These are phyloP conservation scores for Ophonus ardosiacus DNA, from an alignment of 2,888 invertebrate species.

Conservation along the genomic window DNA sequence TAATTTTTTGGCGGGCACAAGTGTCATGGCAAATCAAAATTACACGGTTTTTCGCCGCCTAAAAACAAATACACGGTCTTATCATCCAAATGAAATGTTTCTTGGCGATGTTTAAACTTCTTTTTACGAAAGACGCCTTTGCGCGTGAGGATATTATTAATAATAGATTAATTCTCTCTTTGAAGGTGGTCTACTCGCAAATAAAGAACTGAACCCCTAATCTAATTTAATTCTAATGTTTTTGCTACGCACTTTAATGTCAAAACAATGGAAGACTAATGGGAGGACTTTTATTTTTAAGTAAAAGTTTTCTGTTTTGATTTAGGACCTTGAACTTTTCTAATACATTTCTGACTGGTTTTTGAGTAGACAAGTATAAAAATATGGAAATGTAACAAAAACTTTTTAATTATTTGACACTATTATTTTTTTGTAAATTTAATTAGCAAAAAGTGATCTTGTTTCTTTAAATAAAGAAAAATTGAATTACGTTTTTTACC, in stretches of 20 bases:
- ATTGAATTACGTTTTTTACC: not conserved
- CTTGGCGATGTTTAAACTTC: not conserved
- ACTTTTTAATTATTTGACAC: not conserved
- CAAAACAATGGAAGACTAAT: conserved; percentile 17
- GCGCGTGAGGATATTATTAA: conserved; percentile 55
- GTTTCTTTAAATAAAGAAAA: not conserved
- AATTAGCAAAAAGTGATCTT: not conserved
- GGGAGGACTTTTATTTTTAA: not conserved
- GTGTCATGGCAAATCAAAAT: conserved; percentile 47
- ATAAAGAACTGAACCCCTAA: conserved; percentile 43
- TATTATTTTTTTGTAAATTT: not conserved
- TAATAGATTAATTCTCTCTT: conserved; percentile 58
- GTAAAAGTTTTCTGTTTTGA: conserved; percentile 2
- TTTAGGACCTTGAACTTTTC: conserved; percentile 5
- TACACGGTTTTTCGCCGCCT: conserved; percentile 47
- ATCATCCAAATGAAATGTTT: conserved; percentile 44
- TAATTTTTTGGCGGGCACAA: conserved; percentile 48
- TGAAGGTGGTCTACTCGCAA: conserved; percentile 56
- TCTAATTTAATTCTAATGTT: conserved; percentile 60
- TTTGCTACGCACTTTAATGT: conserved; percentile 1
- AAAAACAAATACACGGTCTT: conserved; percentile 51
- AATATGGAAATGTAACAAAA: not conserved
- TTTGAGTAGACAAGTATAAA: not conserved
- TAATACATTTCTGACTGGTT: not conserved
- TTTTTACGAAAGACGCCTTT: not conserved